Evolutionary conservation across 2,888 invertebrate genomes (phyloP).

Genomic region (Salticus scenicus): DNA sequence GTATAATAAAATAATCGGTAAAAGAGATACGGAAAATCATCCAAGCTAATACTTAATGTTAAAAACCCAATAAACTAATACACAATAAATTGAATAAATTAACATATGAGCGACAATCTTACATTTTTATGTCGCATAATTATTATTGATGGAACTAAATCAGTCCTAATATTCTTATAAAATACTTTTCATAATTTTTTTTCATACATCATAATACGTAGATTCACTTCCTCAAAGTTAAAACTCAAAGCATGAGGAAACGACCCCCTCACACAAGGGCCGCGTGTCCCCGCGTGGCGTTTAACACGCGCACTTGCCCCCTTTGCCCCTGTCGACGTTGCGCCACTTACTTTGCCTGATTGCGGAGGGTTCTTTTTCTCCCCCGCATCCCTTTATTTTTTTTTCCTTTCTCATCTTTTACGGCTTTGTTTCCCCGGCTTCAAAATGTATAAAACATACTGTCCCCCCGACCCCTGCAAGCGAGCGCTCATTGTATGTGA

Average conservation of each 20-base stretch:
- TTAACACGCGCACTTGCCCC: conserved; percentile 38
- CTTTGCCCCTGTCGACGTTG: conserved; percentile 24
- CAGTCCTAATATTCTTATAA: no score
- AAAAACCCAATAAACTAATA: no score
- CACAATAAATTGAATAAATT: no score
- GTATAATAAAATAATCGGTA: no score
- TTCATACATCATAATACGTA: no score
- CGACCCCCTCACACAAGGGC: not conserved
- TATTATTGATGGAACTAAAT: no score
- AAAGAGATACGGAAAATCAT: no score
- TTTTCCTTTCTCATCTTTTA: not conserved
- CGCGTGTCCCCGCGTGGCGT: conserved; percentile 43
- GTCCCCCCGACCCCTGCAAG: not conserved
- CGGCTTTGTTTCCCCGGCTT: conserved; percentile 14
- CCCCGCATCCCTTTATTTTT: no score
- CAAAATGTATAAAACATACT: not conserved
- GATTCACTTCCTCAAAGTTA: not conserved
- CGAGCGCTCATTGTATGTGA: not conserved
- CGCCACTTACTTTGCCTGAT: conserved; percentile 37
- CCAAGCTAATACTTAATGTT: no score
- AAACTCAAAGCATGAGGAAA: not conserved
- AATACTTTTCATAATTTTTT: no score
- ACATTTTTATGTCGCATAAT: no score
- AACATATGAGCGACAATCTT: no score
- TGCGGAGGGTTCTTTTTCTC: not conserved